These are phyloP conservation scores for Carduelis carduelis DNA, from an alignment of 2,797 vertebrate species.

Conservation along the genomic window DNA sequence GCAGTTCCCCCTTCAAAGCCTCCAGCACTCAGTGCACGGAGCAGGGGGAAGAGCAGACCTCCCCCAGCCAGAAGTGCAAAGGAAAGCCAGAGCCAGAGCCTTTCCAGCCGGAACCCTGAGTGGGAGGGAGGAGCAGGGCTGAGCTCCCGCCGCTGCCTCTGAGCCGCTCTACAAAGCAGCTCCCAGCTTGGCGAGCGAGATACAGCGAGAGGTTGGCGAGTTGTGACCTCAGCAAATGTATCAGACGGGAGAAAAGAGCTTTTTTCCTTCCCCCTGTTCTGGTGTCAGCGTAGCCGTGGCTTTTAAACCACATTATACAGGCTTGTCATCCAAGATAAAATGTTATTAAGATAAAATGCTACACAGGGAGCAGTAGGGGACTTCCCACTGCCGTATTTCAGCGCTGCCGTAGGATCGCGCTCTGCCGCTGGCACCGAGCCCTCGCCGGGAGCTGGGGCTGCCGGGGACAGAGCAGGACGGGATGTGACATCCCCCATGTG, in stretches of 20 bases:
- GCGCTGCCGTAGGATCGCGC: neutral
- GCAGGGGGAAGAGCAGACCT: neutral
- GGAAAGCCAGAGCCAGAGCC: neutral
- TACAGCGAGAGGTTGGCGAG: slow-evolving; percentile 4
- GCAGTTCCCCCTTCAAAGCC: slow-evolving; percentile 39
- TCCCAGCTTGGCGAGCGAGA: neutral
- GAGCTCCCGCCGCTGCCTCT: neutral
- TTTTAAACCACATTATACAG: slow-evolving; percentile 77
- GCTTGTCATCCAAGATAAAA: slow-evolving; percentile 79
- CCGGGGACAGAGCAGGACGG: accelerated
- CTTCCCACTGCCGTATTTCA: slow-evolving; percentile 69
- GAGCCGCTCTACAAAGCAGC: slow-evolving; percentile 23
- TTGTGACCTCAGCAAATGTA: slow-evolving; percentile 49
- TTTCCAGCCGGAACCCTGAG: neutral
- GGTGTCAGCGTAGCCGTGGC: slow-evolving; percentile 59
- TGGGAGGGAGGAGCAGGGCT: neutral
- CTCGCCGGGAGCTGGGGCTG: accelerated
- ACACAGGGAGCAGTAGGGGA: slow-evolving; percentile 63
- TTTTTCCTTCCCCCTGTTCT: neutral
- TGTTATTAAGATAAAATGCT: slow-evolving; percentile 81
- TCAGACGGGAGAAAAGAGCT: neutral
- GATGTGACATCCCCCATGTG: accelerated
- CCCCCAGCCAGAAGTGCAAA: neutral
- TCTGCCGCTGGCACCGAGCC: neutral
- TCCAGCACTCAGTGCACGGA: neutral